Base-by-base conservation (phyloP, 1,140 invertebrate species). In the Drosophila serrata region DNA sequence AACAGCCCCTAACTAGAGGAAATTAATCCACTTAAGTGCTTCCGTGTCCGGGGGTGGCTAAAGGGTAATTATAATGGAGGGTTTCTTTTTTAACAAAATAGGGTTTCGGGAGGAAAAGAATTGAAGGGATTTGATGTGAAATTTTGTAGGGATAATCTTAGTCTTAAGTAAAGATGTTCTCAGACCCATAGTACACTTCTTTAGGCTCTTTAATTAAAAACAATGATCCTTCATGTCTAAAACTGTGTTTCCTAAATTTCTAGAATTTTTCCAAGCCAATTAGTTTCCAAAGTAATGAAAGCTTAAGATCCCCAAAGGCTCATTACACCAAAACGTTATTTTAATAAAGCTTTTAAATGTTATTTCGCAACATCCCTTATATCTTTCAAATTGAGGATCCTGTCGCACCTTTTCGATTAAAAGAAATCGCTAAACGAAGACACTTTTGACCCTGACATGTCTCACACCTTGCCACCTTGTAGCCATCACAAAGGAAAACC, bases 1-100 rank as follows among this genome's bases (percentile, higher is more conserved):
- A 42, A 27, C 45, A 35, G 46, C 46, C 65, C 45, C 65, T 43
- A 43, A 43, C 19, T 29, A 43, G 17, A 24, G 62, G n/a, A 68
- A 53, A 53, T 55, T 55, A 53, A 43, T 69, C 33, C 31, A 51
- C 29, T 49, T 42, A 40, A 49, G 22, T 15, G 19, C 29, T 35
- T 45, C 62, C 57, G 40, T 4, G 19, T 62, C 22, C 40, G 13
- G 56, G 53, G 39, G 29, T 43, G 27, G 19, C 19, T 24, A 19
- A 3, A 19, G 35, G 15, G 35, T 42, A 27, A 29, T 57, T 57
- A 42, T 17, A 15, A 42, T 22, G 13, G 8, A 33, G 27, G 22
- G 43, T 7, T 46, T 24, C 13, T 27, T n/a, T n/a, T 9, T 11
- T 7, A 0, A 12, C 3, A 15, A 19, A 3, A 8, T 3, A 5